Percentiles rank a stretch among this genome's conserved stretches.
Conservation (phyloP, 2,797 vertebrate genomes). For the Cryptoprocta ferox region DNA sequence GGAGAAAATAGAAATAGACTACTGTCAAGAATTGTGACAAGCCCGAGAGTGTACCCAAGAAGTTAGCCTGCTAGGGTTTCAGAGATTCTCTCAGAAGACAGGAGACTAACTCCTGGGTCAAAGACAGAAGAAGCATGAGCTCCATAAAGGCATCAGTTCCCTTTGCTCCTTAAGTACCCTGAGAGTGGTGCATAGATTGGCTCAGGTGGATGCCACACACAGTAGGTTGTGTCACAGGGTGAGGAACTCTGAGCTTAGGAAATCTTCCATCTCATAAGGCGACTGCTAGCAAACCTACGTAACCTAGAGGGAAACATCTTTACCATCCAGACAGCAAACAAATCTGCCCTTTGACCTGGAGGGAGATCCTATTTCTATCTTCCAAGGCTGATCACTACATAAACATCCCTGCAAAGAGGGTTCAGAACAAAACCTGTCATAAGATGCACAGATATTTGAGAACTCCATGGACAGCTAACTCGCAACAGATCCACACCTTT, state of each 20-base stretch:
- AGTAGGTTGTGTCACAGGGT: neutral
- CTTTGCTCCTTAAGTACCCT: neutral
- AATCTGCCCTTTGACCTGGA: neutral
- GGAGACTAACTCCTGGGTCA: neutral
- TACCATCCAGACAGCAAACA: neutral
- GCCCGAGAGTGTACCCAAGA: neutral
- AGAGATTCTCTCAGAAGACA: neutral
- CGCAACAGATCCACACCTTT: neutral
- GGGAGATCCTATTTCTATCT: neutral
- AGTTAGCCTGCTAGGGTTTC: neutral
- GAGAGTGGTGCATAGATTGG: neutral
- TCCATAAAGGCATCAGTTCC: neutral
- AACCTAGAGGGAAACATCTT: neutral
- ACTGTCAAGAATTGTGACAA: neutral
- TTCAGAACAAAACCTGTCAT: neutral
- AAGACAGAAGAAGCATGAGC: neutral
- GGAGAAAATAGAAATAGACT: neutral
- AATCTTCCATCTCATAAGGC: neutral
- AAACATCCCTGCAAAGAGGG: neutral
- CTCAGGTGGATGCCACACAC: neutral
- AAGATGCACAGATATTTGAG: neutral
- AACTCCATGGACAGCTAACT: neutral
- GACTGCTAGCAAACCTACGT: neutral
- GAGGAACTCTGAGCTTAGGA: neutral
- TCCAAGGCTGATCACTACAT: neutral